phyloP scores from a whole-genome alignment of 2,113 vertebrate genomes.

The Anser brachyrhynchus region DNA sequence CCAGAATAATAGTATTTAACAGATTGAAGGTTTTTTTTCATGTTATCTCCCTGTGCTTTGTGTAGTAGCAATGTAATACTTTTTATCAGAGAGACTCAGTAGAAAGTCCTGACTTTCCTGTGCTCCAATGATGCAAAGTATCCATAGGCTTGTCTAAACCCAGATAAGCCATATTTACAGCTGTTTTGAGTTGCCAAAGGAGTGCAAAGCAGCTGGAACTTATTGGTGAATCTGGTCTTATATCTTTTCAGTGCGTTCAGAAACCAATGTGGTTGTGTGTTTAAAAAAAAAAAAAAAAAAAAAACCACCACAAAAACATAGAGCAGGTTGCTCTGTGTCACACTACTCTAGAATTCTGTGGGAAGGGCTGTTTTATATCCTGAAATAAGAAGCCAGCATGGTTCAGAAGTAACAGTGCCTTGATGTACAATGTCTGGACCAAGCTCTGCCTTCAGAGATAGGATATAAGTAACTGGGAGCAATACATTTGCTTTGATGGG shows the following conservation, averaged over 20 bases:
- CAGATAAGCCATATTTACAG: not conserved
- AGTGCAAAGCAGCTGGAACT: conserved; percentile 36
- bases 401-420: not conserved
- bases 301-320: too few species aligned
- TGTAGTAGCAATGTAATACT: not conserved
- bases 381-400: not conserved
- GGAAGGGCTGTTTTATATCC: not conserved
- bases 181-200: not conserved
- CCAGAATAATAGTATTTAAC: not conserved
- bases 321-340: not conserved
- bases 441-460: not conserved
- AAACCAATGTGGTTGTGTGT: not conserved
- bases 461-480: not conserved
- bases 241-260: not conserved
- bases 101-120: not conserved
- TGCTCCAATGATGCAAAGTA: not conserved
- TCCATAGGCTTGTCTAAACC: not conserved
- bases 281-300: too few species aligned
- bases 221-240: not conserved
- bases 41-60: not conserved
- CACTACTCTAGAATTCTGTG: not conserved
- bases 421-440: not conserved
- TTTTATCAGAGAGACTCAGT: not conserved
- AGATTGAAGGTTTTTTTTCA: not conserved
- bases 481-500: not conserved